A percentile compares a stretch with the other conserved stretches of the same genome.
phyloP scores from a whole-genome alignment of 2,113 vertebrate genomes.

The Lepus europaeus region DNA sequence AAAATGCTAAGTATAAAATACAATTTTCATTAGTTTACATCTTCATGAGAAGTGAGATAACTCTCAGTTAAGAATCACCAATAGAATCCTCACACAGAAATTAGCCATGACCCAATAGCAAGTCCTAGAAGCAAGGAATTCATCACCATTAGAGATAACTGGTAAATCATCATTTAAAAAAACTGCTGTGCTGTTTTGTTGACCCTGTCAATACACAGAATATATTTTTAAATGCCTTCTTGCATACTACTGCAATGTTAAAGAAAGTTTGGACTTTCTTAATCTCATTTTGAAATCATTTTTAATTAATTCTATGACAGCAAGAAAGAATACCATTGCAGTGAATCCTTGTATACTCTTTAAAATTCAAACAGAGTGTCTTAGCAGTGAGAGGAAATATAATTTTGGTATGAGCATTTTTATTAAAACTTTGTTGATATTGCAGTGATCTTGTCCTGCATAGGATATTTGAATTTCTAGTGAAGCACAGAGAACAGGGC shows the following conservation, averaged over 20 bases:
- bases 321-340: not conserved
- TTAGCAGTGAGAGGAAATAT: not conserved
- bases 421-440: not conserved
- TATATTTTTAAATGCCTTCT: not conserved
- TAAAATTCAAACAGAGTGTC: constrained; percentile 24
- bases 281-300: not conserved
- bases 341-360: not conserved
- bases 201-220: not conserved
- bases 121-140: not conserved
- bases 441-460: not conserved
- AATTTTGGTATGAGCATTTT: not conserved
- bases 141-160: not conserved
- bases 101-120: not conserved
- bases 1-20: not conserved
- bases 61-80: not conserved
- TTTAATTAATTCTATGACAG: not conserved
- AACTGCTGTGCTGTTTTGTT: not conserved
- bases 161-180: not conserved
- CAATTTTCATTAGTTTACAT: not conserved
- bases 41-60: not conserved
- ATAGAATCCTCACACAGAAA: not conserved
- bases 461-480: not conserved
- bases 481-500: not conserved
- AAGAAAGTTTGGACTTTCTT: constrained; percentile 1
- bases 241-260: not conserved